These are phyloP conservation scores for Callyntrura sp. DNA, from an alignment of 2,888 invertebrate genomes.

Conservation along the genomic window DNA sequence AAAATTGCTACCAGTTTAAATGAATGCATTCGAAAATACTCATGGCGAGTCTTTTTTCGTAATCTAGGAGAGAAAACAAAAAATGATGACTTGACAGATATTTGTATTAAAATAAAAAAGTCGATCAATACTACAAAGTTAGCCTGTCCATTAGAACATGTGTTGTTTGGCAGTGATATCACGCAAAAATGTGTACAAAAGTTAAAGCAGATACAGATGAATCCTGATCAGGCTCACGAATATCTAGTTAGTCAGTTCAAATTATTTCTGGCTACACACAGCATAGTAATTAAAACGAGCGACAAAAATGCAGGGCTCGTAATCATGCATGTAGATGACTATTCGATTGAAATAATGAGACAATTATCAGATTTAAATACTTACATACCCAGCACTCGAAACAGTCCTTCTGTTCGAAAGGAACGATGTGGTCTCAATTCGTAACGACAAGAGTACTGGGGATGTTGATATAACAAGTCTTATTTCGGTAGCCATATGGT, in stretches of 20 bases:
- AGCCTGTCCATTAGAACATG: not conserved
- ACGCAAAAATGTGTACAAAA: not conserved
- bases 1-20: not conserved
- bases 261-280: too few relatives aligned
- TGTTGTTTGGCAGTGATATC: not conserved
- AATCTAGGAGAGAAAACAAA: not conserved
- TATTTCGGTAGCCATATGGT: too few relatives aligned
- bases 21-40: not conserved
- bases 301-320: slow-evolving; percentile 50
- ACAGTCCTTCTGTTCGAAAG: too few relatives aligned
- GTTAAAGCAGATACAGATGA: too few relatives aligned
- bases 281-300: slow-evolving; percentile 13
- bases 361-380: slow-evolving; percentile 20
- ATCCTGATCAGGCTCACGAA: too few relatives aligned
- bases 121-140: not conserved
- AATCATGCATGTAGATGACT: slow-evolving; percentile 14
- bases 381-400: not conserved
- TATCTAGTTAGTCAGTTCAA: too few relatives aligned
- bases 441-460: too few relatives aligned
- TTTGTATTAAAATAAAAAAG: not conserved
- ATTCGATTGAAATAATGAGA: not conserved
- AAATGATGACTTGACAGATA: not conserved
- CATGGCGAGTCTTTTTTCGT: not conserved
- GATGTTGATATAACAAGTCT: too few relatives aligned
- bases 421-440: too few relatives aligned